Evolutionary conservation across 1,140 invertebrate species (phyloP), one percentile per base, ranked within the genome.

Genomic region (Eriocheir sinensis): DNA sequence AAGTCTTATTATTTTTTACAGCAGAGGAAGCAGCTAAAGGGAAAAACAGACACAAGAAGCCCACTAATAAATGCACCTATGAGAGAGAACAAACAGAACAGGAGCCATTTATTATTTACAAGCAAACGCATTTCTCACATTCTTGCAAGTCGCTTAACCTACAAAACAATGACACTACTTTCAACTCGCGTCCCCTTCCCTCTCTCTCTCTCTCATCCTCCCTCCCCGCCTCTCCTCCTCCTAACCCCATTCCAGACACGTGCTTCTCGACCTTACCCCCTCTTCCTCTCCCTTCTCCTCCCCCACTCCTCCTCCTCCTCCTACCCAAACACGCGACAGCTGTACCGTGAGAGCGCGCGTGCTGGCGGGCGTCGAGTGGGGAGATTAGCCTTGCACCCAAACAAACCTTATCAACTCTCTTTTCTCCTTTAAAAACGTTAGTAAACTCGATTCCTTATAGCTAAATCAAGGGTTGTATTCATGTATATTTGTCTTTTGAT

Each of bases 341-440:
- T 41, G 36, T 15, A 15, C 40, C 36, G 40, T 86, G 40, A n/a
- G 83, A 86, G 83, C 34, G 36, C 40, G 27, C 40, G 83, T 38
- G 83, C 34, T 9, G 83, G 83, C 83, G 17, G 83, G 12, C 27
- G 83, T 86, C 30, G 83, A 40, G 83, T 86, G 83, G 83, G 8
- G 83, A 72, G 6, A 72, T 72, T 72, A n/a, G 27, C 60, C 27
- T 0, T 21, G n/a, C 60, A 8, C 15, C 60, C 21, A 72, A 72
- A 72, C 60, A 72, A 72, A n/a, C 60, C 27, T 72, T 1, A n/a
- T 8, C 8, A 72, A 72, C 21, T 6, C n/a, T n/a, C 2, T n/a
- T 72, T n/a, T 21, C 21, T 72, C 12, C 8, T 21, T 72, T n/a
- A 21, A n/a, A n/a, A n/a, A 1, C 21, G 8, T 6, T 8, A 4